Conservation (phyloP, 2,888 invertebrate genomes). For the Heteropelma amictum region DNA sequence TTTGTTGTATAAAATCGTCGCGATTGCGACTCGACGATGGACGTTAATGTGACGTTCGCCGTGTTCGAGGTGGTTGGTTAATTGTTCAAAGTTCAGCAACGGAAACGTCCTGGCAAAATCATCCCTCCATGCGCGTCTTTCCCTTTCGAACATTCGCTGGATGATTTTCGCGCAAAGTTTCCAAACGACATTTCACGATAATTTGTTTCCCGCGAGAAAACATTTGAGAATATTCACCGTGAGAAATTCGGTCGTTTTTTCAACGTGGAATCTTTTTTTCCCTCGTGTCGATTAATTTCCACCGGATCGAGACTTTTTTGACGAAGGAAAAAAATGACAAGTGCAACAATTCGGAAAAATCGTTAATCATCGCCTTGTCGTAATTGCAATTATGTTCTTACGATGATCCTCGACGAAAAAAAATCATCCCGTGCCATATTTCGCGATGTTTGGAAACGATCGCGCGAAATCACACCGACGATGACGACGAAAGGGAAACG, state of each 20-base stretch:
- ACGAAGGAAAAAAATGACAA: too few relatives aligned
- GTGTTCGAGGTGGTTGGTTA: constrained; percentile 36
- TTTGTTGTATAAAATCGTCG: too few relatives aligned
- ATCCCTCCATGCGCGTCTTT: constrained; percentile 18
- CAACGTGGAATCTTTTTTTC: too few relatives aligned
- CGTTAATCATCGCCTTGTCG: too few relatives aligned
- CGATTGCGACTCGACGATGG: background rate
- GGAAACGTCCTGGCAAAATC: constrained; percentile 38
- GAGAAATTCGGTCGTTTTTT: too few relatives aligned
- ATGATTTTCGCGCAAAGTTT: constrained; percentile 16
- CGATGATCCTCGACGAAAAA: too few relatives aligned
- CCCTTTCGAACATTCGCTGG: background rate
- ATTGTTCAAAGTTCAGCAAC: constrained; percentile 38
- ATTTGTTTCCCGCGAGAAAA: background rate
- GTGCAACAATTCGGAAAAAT: too few relatives aligned
- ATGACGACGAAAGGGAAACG: background rate
- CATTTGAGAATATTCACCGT: background rate
- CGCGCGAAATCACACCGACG: constrained; percentile 24
- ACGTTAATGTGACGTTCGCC: constrained; percentile 8
- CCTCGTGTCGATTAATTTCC: too few relatives aligned
- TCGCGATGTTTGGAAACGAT: constrained; percentile 21
- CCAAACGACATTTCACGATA: background rate
- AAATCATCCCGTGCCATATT: constrained; percentile 40
- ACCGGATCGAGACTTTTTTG: too few relatives aligned
- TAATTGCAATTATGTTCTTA: too few relatives aligned